Base-by-base conservation (phyloP, 2,888 invertebrate genomes). In the Nemotelus nigrinus region DNA sequence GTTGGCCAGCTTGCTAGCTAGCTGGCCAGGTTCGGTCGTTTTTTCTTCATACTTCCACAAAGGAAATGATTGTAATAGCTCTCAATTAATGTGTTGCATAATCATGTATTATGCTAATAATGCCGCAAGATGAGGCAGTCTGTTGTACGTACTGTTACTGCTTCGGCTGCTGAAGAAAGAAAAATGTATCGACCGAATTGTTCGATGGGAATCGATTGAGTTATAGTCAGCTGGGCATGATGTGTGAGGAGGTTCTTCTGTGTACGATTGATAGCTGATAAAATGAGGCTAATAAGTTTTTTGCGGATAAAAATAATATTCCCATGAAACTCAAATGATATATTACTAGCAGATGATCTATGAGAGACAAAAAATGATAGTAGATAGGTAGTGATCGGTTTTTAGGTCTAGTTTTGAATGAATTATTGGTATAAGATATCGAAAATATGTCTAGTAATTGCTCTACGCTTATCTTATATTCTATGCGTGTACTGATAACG, bases 21-120 rank as follows among this genome's bases (percentile, higher is more conserved):
- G 8, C 39, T 43, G 25, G 63, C 7, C 7, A 6, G 39, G 4
- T 43, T 25, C 25, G 25, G 3, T 39, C 63, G 7, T 5, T 43
- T 4, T 25, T 63, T 43, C 63, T 43, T 43, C 6, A 6, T 43
- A 6, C 43, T 63, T 39, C 5, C 41, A 4, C 8, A 58, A 25
- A 43, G 43, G 63, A 63, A 63, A 63, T 10, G 47, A 47, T 10
- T 7, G 43, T 65, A 65, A 65, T 44, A 4, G 47, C 45, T 65
- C 45, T 65, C 41, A 45, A 45, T 65, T 65, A 65, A 47, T 65
- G 43, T 65, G 47, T 44, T 65, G 65, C 25, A 65, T 41, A 65
- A 65, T 65, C 65, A 47, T 25, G 25, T n/a, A 65, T 65, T 65
- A 65, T 65, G 65, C 65, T 65, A 65, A 65, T 65, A 5, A 47